Evolutionary conservation across 2,113 vertebrate species (phyloP).

Genomic region (Meriones unguiculatus): DNA sequence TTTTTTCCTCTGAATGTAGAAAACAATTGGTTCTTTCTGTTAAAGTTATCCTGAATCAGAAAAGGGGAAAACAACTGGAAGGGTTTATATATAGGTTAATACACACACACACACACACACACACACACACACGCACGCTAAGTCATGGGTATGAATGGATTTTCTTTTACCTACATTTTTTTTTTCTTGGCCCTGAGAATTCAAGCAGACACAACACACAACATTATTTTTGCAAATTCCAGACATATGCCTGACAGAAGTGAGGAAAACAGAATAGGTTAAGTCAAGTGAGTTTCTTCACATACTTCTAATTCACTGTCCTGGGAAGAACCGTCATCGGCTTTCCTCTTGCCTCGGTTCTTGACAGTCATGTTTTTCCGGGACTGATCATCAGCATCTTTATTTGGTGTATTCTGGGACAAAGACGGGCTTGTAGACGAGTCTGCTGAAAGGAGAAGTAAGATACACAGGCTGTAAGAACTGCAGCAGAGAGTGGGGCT

Average conservation of each 20-base stretch:
- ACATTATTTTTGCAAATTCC: conserved; percentile 34
- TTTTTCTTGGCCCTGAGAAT: conserved; percentile 10
- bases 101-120: no score
- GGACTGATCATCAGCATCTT: conserved; percentile 93
- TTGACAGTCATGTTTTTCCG: conserved; percentile 94
- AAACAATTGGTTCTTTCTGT: conserved; percentile 17
- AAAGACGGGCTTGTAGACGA: conserved; percentile 85
- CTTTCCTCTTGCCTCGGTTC: conserved; percentile 96
- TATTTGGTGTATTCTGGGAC: conserved; percentile 87
- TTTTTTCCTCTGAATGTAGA: conserved; percentile 8
- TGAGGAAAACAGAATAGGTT: conserved; percentile 5
- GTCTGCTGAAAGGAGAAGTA: conserved; percentile 83
- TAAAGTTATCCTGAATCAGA: conserved; percentile 4
- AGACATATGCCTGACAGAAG: conserved; percentile 23
- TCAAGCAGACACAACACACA: not conserved
- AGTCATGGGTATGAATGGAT: not conserved
- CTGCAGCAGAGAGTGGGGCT: not conserved
- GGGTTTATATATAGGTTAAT: not conserved
- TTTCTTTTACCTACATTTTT: not conserved
- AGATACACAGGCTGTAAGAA: not conserved
- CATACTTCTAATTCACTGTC: conserved; percentile 96
- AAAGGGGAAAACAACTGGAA: conserved; percentile 50
- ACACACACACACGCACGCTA: not conserved
- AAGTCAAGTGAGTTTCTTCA: conserved; percentile 28
- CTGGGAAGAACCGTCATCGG: conserved; percentile 90